Conservation (phyloP, 2,113 vertebrate species). For the Boulengeromyrus knoepffleri region DNA sequence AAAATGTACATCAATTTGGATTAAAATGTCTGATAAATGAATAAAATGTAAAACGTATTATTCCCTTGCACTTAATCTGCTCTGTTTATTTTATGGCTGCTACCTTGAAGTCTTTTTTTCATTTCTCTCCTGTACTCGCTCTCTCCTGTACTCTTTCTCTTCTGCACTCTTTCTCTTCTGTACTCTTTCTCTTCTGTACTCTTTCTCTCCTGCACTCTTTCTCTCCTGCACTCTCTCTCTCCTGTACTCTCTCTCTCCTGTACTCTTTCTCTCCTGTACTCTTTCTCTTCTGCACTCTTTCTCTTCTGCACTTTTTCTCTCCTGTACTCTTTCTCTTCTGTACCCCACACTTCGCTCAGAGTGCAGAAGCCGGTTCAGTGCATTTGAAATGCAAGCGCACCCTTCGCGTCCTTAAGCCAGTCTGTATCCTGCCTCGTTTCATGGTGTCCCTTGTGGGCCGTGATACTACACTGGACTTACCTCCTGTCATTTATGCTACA, state of each 20-base stretch:
- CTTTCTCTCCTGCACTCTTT: too few species aligned
- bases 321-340: background rate
- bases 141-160: background rate
- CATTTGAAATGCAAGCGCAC: background rate
- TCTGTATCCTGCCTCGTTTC: background rate
- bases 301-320: background rate
- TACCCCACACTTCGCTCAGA: background rate
- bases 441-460: background rate
- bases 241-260: too few species aligned
- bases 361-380: background rate
- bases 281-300: background rate
- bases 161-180: background rate
- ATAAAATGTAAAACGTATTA: background rate
- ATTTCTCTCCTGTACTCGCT: background rate
- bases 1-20: background rate
- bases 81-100: background rate
- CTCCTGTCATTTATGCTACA: background rate
- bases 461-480: background rate
- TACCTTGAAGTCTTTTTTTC: background rate
- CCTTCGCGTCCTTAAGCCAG: background rate
- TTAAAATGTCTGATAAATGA: background rate
- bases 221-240: too few species aligned
- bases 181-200: too few species aligned
- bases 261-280: background rate
- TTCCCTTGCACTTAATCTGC: background rate